Evolutionary conservation across 2,797 vertebrate genomes (phyloP).

Genomic region (Champsocephalus esox): DNA sequence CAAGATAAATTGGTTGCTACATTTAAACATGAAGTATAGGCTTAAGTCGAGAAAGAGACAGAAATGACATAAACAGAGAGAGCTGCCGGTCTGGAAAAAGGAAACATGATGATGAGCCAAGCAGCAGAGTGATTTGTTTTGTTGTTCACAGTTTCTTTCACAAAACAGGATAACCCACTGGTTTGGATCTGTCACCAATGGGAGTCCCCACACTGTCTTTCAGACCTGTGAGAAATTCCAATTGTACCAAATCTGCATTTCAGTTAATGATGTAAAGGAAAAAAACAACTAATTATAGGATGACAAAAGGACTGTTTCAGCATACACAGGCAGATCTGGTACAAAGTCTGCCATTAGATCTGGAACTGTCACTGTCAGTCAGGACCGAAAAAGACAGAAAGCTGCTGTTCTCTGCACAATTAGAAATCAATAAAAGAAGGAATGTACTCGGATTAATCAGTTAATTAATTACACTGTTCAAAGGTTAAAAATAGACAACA

Average conservation of each 20-base stretch:
- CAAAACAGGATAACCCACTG: slow-evolving; percentile 35
- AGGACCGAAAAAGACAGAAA: neutral
- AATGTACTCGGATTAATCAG: neutral
- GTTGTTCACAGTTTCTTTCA: slow-evolving; percentile 45
- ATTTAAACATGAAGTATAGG: slow-evolving; percentile 50
- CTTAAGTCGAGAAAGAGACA: slow-evolving; percentile 7
- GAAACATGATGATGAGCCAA: neutral
- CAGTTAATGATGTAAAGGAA: neutral
- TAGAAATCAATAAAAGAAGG: slow-evolving; percentile 10
- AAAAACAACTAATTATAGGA: neutral
- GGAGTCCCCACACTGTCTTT: slow-evolving; percentile 32
- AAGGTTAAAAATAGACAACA: neutral
- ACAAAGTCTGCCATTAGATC: neutral
- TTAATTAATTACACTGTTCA: neutral
- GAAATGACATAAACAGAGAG: slow-evolving; percentile 1
- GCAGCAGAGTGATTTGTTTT: slow-evolving; percentile 34
- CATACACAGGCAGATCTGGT: neutral
- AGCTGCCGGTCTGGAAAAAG: neutral
- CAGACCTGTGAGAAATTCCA: slow-evolving; percentile 22
- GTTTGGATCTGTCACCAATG: slow-evolving; percentile 27
- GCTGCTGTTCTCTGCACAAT: neutral
- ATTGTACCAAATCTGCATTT: slow-evolving; percentile 9
- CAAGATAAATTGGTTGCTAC: slow-evolving; percentile 57
- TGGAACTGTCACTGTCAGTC: slow-evolving; percentile 2
- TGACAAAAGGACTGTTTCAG: neutral